Evolutionary conservation across 2,888 invertebrate species (phyloP).

Genomic region (Drosophila meridiana): DNA sequence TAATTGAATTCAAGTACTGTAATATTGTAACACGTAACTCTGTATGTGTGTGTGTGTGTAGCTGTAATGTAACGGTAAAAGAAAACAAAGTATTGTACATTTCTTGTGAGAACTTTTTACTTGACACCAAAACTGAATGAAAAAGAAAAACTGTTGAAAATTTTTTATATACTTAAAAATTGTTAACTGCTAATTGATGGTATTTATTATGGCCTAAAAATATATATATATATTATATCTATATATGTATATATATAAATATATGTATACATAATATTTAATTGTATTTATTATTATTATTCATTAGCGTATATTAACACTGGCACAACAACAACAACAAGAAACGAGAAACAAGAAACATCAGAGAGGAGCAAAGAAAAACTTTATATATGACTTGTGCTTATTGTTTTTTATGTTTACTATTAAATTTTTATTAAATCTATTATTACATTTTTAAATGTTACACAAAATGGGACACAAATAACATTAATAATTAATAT

Average conservation of each 20-base stretch:
- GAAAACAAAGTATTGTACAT: conserved; percentile 68
- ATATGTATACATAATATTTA: conserved; percentile 55
- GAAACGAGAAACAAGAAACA: not conserved
- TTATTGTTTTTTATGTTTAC: conserved; percentile 73
- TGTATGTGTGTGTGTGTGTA: conserved; percentile 44
- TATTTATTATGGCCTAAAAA: conserved; percentile 74
- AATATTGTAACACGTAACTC: conserved; percentile 39
- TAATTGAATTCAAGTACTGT: conserved; percentile 41
- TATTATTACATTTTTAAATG: conserved; percentile 74
- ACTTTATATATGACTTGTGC: conserved; percentile 59
- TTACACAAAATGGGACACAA: conserved; percentile 66
- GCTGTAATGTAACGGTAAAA: conserved; percentile 59
- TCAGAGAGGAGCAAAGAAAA: not conserved
- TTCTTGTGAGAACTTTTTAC: conserved; percentile 79
- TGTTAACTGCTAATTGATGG: conserved; percentile 78
- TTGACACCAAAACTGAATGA: conserved; percentile 73
- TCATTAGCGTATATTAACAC: conserved; percentile 59
- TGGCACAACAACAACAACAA: conserved; percentile 52
- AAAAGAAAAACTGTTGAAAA: conserved; percentile 69
- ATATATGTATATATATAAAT: conserved; percentile 19
- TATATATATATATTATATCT: conserved; percentile 25
- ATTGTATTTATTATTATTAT: conserved; percentile 76
- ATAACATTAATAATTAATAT: conserved; percentile 53
- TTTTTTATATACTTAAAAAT: conserved; percentile 74
- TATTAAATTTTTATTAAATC: conserved; percentile 62